Conservation (phyloP, 2,888 invertebrate genomes). For the Euplagia quadripunctaria region DNA sequence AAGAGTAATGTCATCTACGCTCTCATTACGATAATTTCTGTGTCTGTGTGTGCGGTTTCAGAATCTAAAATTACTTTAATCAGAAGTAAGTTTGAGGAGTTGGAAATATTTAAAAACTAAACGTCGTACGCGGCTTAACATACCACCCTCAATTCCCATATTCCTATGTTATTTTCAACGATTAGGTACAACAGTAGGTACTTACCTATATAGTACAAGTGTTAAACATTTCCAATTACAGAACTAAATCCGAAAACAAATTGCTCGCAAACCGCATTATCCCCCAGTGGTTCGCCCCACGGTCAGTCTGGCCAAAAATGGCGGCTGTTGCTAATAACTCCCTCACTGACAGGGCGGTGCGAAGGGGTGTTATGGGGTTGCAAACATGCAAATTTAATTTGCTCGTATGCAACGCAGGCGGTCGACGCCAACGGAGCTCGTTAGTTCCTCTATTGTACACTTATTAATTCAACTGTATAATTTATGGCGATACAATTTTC, state of each 20-base stretch:
- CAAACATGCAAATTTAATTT: slow-evolving; percentile 85
- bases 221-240: slow-evolving; percentile 56
- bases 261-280: slow-evolving; percentile 61
- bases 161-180: too few species aligned
- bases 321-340: slow-evolving; percentile 65
- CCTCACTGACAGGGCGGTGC: slow-evolving; percentile 59
- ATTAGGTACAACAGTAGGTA: too few species aligned
- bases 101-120: too few species aligned
- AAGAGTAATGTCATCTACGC: too few species aligned
- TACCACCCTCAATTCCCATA: too few species aligned
- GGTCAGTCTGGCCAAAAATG: slow-evolving; percentile 67
- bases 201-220: slow-evolving; percentile 2
- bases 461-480: slow-evolving; percentile 84
- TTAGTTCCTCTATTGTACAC: slow-evolving; percentile 77
- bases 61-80: too few species aligned
- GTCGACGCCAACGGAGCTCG: slow-evolving; percentile 73
- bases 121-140: too few species aligned
- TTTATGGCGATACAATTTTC: slow-evolving; percentile 73
- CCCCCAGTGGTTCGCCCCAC: slow-evolving; percentile 55
- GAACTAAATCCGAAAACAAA: slow-evolving; percentile 62
- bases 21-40: too few species aligned
- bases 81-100: too few species aligned
- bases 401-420: slow-evolving; percentile 73
- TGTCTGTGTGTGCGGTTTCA: too few species aligned
- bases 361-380: slow-evolving; percentile 74